Base-by-base conservation (phyloP, 2,888 invertebrate genomes). In the Leptopilina myrica region DNA sequence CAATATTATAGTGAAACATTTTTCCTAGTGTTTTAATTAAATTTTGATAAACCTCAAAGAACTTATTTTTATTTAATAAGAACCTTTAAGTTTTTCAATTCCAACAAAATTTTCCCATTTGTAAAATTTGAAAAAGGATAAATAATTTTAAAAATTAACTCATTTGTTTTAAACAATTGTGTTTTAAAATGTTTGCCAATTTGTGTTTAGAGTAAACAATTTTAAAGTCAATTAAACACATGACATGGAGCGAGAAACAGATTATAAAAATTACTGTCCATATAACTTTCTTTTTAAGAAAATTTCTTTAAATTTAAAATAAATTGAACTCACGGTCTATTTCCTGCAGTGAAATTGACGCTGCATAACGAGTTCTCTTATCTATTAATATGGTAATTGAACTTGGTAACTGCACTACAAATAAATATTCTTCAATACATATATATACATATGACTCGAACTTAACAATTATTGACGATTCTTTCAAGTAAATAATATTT, bases 311-410 rank as follows among this genome's bases (percentile, higher is more conserved):
- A 69, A 9, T 69, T 69, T 69, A 53, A 26, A 12, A 8, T 53
- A 69, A 53, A 69, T 49, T 69, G 53, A 69, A 53, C 53, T 69
- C 26, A 69, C 69, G 69, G 69, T 69, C 69, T 69, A 26, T 69
- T 69, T 69, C 49, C 69, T 53, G 0, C 8, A 33, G 53, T 26
- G 53, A 69, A 69, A 69, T 69, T 69, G 49, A 53, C 53, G 53
- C 53, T 69, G 8, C 53, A 69, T 67, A n/a, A 49, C 43, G 49
- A 15, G 20, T 67, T 67, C 20, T 46, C 20, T 67, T 49, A 67
- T 67, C 20, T 20, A 67, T 15, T 67, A 46, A 67, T 67, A 49
- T 49, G 67, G 43, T 67, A 49, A 67, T 49, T 67, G 67, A 46
- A 67, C 46, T 67, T 67, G 20, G 67, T 46, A 46, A 67, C 20